phyloP scores from a whole-genome alignment of 2,113 vertebrate genomes.

The Salvelinus sp. region DNA sequence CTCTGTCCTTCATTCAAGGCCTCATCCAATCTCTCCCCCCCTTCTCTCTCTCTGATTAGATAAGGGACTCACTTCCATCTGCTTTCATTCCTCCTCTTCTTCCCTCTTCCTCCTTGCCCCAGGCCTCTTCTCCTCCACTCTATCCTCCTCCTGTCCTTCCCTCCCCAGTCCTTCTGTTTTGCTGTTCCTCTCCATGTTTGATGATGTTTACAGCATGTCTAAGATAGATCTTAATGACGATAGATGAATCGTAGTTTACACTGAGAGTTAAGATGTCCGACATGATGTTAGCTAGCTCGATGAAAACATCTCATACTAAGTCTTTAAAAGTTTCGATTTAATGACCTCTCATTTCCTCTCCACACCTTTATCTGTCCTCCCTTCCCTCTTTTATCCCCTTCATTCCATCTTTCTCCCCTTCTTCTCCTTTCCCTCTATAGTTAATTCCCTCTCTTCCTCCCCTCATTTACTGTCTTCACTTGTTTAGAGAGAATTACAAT shows the following conservation, averaged over 20 bases:
- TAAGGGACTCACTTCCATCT: too few relatives aligned
- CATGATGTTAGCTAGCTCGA: constrained; percentile 13
- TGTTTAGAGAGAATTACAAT: background rate
- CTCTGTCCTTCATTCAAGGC: background rate
- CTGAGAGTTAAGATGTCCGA: background rate
- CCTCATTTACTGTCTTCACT: background rate
- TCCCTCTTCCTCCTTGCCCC: background rate
- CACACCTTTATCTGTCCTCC: background rate
- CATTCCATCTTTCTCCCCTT: background rate
- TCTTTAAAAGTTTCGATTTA: constrained; percentile 24
- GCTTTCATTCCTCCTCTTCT: too few relatives aligned
- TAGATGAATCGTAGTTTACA: background rate
- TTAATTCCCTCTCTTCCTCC: background rate
- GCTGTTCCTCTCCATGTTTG: background rate
- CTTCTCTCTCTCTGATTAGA: constrained; percentile 13
- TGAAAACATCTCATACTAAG: constrained; percentile 9
- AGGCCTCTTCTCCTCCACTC: background rate
- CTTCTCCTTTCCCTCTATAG: background rate
- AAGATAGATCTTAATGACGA: constrained; percentile 9
- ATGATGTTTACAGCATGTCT: constrained; percentile 22
- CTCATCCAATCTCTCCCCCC: constrained; percentile 7
- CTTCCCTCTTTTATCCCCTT: background rate
- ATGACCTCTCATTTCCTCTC: constrained; percentile 3
- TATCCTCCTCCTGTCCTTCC: constrained; percentile 41
- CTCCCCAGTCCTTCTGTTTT: constrained; percentile 1